Conservation (phyloP, 2,113 vertebrate species). For the Halichoerus grypus region DNA sequence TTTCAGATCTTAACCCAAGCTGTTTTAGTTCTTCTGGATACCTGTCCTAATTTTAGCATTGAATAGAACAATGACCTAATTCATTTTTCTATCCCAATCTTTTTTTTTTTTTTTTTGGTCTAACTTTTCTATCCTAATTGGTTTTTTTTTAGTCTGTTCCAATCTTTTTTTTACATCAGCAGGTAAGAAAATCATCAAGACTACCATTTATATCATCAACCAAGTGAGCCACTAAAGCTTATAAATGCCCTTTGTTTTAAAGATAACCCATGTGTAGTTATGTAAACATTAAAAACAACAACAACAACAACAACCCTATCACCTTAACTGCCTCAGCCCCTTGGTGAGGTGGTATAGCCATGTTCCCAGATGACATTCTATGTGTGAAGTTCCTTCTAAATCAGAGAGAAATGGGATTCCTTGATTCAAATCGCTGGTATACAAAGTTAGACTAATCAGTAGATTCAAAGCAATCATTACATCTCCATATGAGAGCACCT, state of each 20-base stretch:
- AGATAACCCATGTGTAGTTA: not conserved
- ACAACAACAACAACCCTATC: not conserved
- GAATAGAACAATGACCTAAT: not conserved
- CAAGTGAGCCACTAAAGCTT: not conserved
- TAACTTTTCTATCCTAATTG: not conserved
- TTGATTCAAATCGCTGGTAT: not conserved
- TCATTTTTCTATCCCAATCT: slow-evolving; percentile 10
- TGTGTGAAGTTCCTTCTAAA: not conserved
- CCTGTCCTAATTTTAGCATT: not conserved
- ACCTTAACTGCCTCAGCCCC: not conserved
- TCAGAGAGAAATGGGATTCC: not conserved
- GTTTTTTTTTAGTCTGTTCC: not conserved
- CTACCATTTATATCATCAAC: not conserved
- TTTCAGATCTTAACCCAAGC: slow-evolving; percentile 20
- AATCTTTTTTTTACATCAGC: not conserved
- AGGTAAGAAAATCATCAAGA: not conserved
- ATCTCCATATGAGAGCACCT: not conserved
- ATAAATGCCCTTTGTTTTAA: slow-evolving; percentile 50
- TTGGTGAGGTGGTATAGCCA: not conserved
- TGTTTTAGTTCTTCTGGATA: not conserved
- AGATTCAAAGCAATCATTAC: not conserved
- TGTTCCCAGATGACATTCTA: not conserved
- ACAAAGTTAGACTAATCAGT: not conserved
- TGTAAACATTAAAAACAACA: not conserved
- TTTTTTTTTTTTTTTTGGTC: not conserved